Conservation (phyloP, 2,888 invertebrate species). For the Eugnorisma glareosa region DNA sequence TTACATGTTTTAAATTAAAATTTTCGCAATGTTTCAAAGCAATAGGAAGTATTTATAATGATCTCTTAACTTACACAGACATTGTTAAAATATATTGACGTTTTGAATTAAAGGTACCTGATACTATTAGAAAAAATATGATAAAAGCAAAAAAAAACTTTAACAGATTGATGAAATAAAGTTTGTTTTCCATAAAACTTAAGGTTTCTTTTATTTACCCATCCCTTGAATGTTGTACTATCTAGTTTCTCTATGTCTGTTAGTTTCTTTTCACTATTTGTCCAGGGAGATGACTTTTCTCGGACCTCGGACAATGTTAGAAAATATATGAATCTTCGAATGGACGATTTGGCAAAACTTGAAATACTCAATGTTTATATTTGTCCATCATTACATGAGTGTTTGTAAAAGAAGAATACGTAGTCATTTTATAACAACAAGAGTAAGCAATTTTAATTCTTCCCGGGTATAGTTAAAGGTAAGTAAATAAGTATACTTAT, state of each 20-base stretch:
- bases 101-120: too few species aligned
- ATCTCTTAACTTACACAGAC: not conserved
- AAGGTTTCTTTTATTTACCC: constrained; percentile 10
- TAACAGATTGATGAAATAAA: constrained; percentile 11
- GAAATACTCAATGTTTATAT: constrained; percentile 62
- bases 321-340: constrained; percentile 83
- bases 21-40: not conserved
- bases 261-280: constrained; percentile 83
- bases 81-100: not conserved
- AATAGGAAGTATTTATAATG: not conserved
- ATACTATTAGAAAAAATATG: not conserved
- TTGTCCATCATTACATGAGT: constrained; percentile 64
- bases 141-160: not conserved
- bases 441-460: not conserved
- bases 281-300: constrained; percentile 86
- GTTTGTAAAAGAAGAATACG: constrained; percentile 41
- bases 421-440: not conserved
- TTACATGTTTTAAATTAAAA: not conserved
- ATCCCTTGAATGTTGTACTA: constrained; percentile 48
- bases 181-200: not conserved
- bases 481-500: constrained; percentile 3
- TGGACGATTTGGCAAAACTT: constrained; percentile 72
- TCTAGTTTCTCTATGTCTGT: constrained; percentile 75
- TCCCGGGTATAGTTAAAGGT: not conserved
- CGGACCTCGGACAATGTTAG: constrained; percentile 84